Conservation (phyloP, 1,140 invertebrate species). For the Leptinotarsa defecta region DNA sequence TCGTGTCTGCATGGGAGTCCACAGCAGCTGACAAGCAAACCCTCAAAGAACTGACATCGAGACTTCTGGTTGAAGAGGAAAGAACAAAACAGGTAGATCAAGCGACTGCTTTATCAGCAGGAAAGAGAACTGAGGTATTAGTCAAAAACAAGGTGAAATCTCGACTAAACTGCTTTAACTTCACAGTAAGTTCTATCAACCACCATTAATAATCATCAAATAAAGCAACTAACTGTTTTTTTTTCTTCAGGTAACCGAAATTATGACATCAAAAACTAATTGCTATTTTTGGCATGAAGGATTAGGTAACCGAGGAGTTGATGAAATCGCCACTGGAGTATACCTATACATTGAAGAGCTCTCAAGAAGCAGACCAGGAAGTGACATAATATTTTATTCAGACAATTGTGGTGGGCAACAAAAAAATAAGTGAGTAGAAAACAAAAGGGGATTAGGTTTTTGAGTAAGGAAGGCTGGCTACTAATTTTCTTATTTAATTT, state of each 20-base stretch:
- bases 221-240: constrained; percentile 19
- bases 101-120: background rate
- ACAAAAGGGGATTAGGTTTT: background rate
- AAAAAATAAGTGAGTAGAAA: constrained; percentile 50
- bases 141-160: constrained; percentile 34
- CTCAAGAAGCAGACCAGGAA: constrained; percentile 34
- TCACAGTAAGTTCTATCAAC: constrained; percentile 49
- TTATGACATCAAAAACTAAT: constrained; percentile 36
- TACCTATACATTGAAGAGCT: constrained; percentile 48
- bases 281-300: constrained; percentile 59
- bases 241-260: constrained; percentile 31
- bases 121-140: background rate
- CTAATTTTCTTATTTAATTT: constrained; percentile 13
- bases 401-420: constrained; percentile 56
- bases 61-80: background rate
- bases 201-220: background rate
- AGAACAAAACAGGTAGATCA: background rate
- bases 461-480: background rate
- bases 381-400: constrained; percentile 49
- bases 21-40: background rate
- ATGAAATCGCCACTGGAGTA: constrained; percentile 56
- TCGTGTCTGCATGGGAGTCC: constrained; percentile 19
- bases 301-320: constrained; percentile 55
- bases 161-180: constrained; percentile 57
- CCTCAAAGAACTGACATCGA: constrained; percentile 13